phyloP scores from a whole-genome alignment of 2,888 invertebrate species.

The Harmothoe impar region DNA sequence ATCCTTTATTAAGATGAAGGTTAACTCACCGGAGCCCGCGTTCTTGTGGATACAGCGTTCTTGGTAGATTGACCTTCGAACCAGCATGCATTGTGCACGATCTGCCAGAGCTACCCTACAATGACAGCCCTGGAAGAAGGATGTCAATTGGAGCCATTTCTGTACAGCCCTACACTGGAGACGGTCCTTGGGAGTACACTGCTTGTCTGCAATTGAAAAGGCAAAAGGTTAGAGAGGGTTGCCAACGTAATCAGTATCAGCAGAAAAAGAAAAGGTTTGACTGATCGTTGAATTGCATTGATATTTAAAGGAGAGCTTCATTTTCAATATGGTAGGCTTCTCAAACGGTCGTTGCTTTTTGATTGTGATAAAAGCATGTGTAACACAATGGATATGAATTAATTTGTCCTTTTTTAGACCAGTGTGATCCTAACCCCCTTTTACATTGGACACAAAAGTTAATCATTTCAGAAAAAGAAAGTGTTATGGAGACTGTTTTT shows the following conservation, averaged over 20 bases:
- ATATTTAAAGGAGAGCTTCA: too few relatives aligned
- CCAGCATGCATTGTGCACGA: constrained; percentile 40
- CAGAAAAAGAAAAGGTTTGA: neutral
- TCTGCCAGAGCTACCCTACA: constrained; percentile 15
- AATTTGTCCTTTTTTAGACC: too few relatives aligned
- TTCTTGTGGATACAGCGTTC: constrained; percentile 35
- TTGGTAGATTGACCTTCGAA: constrained; percentile 55
- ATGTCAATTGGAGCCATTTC: constrained; percentile 59
- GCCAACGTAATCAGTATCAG: neutral
- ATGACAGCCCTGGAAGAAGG: constrained; percentile 61
- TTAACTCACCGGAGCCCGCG: neutral
- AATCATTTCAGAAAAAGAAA: too few relatives aligned
- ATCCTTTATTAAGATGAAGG: neutral
- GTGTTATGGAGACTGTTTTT: too few relatives aligned
- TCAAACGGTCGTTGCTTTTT: too few relatives aligned
- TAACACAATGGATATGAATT: too few relatives aligned
- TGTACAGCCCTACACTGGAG: constrained; percentile 57
- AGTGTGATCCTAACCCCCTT: too few relatives aligned
- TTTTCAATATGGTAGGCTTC: too few relatives aligned
- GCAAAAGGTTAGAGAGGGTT: neutral
- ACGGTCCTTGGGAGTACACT: constrained; percentile 34
- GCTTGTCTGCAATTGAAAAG: constrained; percentile 2
- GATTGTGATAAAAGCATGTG: too few relatives aligned
- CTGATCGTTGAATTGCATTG: neutral
- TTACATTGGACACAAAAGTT: too few relatives aligned